Evolutionary conservation across 2,113 vertebrate species (phyloP).

Genomic region (Indri indri): DNA sequence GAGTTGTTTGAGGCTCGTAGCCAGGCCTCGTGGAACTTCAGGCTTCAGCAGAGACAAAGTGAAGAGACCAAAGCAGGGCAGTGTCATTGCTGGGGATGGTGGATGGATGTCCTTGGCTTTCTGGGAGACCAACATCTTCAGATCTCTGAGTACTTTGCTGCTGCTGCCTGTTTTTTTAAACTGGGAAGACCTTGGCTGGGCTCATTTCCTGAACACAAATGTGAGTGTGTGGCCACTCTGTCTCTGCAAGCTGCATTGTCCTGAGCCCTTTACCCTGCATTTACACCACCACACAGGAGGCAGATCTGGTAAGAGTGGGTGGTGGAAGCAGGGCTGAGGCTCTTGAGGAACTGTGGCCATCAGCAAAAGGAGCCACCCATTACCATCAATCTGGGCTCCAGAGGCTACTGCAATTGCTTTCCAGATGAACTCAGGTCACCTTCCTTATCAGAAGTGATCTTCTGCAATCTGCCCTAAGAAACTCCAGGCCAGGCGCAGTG

Average conservation of each 20-base stretch:
- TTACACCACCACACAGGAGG: neutral
- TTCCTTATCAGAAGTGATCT: neutral
- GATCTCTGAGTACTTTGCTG: neutral
- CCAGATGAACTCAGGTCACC: neutral
- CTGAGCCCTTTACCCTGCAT: neutral
- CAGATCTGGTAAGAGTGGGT: too few relatives aligned
- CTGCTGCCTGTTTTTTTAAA: neutral
- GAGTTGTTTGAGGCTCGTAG: accelerated
- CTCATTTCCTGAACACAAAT: neutral
- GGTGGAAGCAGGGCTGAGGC: neutral
- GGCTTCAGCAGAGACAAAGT: neutral
- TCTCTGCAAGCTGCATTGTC: neutral
- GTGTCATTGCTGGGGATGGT: neutral
- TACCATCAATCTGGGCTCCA: neutral
- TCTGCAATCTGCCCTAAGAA: neutral
- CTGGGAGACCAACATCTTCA: neutral
- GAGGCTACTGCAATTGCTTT: neutral
- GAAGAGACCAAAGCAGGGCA: neutral
- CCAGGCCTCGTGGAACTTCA: neutral
- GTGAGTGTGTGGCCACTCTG: neutral
- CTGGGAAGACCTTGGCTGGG: neutral
- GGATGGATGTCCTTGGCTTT: neutral
- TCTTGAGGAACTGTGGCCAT: neutral
- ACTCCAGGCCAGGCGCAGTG: neutral
- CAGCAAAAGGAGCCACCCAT: neutral